These are phyloP conservation scores for Lordiphosa clarofinis DNA, from an alignment of 1,140 invertebrate species.

Conservation along the genomic window DNA sequence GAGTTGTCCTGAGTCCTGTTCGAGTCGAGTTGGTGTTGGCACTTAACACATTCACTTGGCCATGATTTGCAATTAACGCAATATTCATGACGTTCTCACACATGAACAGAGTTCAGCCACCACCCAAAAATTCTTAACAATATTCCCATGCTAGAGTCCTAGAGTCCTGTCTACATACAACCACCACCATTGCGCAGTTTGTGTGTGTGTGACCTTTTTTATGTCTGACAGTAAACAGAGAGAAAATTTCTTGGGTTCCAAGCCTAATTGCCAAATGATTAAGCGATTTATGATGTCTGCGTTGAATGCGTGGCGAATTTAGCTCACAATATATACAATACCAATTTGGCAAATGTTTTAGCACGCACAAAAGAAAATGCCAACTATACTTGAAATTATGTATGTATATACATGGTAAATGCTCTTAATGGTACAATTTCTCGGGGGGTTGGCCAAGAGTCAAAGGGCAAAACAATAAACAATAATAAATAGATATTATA, in stretches of 20 bases:
- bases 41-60: conserved; percentile 76
- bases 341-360: conserved; percentile 74
- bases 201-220: conserved; percentile 27
- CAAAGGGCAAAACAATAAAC: conserved; percentile 26
- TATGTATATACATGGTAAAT: too few relatives aligned
- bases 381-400: neutral
- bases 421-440: neutral
- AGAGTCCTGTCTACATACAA: conserved; percentile 10
- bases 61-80: conserved; percentile 79
- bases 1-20: conserved; percentile 11
- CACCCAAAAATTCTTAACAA: conserved; percentile 27
- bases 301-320: conserved; percentile 68
- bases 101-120: conserved; percentile 64
- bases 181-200: conserved; percentile 12
- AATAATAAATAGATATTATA: conserved; percentile 9
- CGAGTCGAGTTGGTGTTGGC: conserved; percentile 43
- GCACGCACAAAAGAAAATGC: conserved; percentile 55
- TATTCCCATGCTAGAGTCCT: conserved; percentile 30
- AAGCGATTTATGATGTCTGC: conserved; percentile 79
- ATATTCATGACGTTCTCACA: conserved; percentile 79
- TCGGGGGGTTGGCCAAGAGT: conserved; percentile 20
- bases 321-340: conserved; percentile 61
- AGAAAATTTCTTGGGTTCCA: conserved; percentile 34
- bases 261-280: conserved; percentile 79
- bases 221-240: conserved; percentile 39